phyloP scores from a whole-genome alignment of 2,797 vertebrate genomes.

The Arremon brunneinucha region DNA sequence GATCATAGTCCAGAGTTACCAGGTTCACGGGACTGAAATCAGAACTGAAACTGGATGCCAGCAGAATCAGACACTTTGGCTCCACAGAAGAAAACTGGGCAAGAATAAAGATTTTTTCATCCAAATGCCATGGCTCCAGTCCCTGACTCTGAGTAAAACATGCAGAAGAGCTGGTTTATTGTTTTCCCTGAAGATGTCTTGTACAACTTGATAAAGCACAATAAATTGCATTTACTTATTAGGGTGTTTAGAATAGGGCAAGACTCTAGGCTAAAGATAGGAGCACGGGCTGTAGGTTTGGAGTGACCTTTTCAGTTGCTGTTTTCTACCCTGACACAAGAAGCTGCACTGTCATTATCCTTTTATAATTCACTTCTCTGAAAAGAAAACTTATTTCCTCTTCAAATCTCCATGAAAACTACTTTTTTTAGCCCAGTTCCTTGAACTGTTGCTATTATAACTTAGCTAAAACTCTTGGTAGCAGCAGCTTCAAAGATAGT shows the following conservation, averaged over 20 bases:
- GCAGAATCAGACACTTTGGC: constrained; percentile 59
- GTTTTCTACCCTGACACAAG: neutral
- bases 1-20: constrained; percentile 50
- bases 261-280: constrained; percentile 33
- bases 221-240: constrained; percentile 49
- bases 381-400: neutral
- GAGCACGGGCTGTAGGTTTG: neutral
- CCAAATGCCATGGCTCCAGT: constrained; percentile 60
- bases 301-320: neutral
- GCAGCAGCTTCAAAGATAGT: neutral
- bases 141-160: constrained; percentile 55
- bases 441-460: neutral
- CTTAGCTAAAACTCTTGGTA: neutral
- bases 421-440: neutral
- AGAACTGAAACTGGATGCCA: constrained; percentile 54
- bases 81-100: constrained; percentile 67
- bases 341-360: neutral
- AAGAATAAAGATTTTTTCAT: constrained; percentile 43
- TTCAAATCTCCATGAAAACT: neutral
- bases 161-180: constrained; percentile 46
- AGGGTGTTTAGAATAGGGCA: constrained; percentile 10
- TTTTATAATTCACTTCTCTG: neutral
- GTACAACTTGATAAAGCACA: constrained; percentile 28
- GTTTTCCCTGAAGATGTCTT: constrained; percentile 56
- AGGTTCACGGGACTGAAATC: constrained; percentile 28